A percentile compares a stretch with the other conserved stretches of the same genome.
Conservation (phyloP, 2,888 invertebrate species). For the Dolomedes plantarius region DNA sequence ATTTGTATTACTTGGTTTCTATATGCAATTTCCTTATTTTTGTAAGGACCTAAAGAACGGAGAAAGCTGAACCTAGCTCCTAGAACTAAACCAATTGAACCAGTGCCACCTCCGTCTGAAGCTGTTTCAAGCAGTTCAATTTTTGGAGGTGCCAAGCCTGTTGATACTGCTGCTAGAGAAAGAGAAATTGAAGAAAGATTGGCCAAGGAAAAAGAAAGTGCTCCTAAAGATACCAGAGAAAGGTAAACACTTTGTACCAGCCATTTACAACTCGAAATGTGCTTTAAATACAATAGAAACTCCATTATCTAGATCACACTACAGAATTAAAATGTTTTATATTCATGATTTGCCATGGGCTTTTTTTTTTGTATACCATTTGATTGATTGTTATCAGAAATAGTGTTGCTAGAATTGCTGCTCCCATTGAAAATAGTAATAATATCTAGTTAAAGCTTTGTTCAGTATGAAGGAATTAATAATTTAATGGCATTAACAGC, state of each 20-base stretch:
- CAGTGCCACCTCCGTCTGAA: slow-evolving; percentile 45
- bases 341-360: too few species aligned
- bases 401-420: too few species aligned
- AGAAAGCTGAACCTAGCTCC: slow-evolving; percentile 88
- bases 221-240: slow-evolving; percentile 7
- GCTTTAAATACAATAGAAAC: neutral
- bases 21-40: neutral
- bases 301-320: too few species aligned
- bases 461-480: too few species aligned
- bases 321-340: too few species aligned
- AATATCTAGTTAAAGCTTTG: too few species aligned
- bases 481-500: too few species aligned
- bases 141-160: slow-evolving; percentile 96
- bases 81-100: slow-evolving; percentile 83
- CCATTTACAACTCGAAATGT: too few species aligned
- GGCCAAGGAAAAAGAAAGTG: slow-evolving; percentile 71
- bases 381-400: too few species aligned
- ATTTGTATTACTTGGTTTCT: too few species aligned
- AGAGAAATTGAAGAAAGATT: slow-evolving; percentile 93
- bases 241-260: slow-evolving; percentile 2
- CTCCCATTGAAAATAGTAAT: too few species aligned
- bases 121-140: slow-evolving; percentile 79
- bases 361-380: too few species aligned
- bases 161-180: slow-evolving; percentile 93
- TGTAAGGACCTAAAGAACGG: slow-evolving; percentile 78